These are phyloP conservation scores for Zaprionus capensis DNA, from an alignment of 1,140 invertebrate genomes.

Conservation along the genomic window DNA sequence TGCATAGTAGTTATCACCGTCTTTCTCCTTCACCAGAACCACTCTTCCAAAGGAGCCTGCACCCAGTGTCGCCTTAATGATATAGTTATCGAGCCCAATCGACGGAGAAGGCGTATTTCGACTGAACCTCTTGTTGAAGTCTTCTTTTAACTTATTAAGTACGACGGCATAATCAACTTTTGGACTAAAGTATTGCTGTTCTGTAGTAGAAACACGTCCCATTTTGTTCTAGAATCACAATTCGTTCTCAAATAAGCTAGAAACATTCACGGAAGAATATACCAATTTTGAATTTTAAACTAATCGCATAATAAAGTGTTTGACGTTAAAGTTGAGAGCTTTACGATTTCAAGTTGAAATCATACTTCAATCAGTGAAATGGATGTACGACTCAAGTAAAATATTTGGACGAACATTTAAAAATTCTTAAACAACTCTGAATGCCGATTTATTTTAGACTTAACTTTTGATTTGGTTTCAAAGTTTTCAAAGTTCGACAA, in stretches of 20 bases:
- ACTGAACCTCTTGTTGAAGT: conserved; percentile 63
- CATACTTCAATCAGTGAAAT: background rate
- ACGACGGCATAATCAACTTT: conserved; percentile 69
- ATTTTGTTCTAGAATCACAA: conserved; percentile 4
- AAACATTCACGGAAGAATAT: background rate
- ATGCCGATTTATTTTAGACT: conserved; percentile 65
- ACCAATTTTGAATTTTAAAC: conserved; percentile 11
- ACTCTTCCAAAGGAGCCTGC: conserved; percentile 76
- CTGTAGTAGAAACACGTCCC: conserved; percentile 13
- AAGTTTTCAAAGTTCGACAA: conserved; percentile 64
- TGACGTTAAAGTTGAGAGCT: background rate
- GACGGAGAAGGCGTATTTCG: conserved; percentile 54
- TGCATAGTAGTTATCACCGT: conserved; percentile 87
- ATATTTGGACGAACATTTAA: conserved; percentile 57
- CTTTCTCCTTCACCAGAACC: conserved; percentile 58
- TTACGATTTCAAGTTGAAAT: background rate
- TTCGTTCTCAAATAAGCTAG: background rate
- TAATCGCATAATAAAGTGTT: background rate
- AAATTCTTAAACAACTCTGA: conserved; percentile 66
- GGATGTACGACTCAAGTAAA: background rate
- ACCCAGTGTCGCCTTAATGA: conserved; percentile 61
- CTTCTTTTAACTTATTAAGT: conserved; percentile 65
- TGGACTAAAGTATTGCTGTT: conserved; percentile 59
- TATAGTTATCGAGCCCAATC: conserved; percentile 62
- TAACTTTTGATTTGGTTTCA: conserved; percentile 36